Conservation (phyloP, 2,113 vertebrate genomes). For the Terrapene triunguis region DNA sequence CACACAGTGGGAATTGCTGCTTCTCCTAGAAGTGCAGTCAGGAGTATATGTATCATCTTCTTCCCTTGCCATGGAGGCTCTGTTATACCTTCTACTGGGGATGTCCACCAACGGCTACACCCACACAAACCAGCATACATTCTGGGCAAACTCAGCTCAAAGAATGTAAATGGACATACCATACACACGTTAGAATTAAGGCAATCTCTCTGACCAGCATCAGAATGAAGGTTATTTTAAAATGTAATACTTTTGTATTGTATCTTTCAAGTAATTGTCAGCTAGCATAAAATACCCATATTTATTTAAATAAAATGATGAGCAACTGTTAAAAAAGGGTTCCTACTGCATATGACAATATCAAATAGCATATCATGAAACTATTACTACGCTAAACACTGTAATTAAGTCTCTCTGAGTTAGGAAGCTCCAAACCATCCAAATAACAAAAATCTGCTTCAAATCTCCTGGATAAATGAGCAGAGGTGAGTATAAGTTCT, state of each 20-base stretch:
- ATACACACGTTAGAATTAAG: not conserved
- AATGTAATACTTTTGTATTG: not conserved
- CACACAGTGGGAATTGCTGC: not conserved
- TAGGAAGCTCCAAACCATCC: not conserved
- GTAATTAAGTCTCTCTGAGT: slow-evolving; percentile 37
- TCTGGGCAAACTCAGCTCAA: not conserved
- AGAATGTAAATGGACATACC: not conserved
- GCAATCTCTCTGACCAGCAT: not conserved
- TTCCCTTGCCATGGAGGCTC: not conserved
- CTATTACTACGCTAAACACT: not conserved
- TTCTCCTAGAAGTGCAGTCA: not conserved
- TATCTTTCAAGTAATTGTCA: not conserved
- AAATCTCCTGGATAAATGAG: slow-evolving; percentile 13
- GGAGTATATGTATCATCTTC: not conserved
- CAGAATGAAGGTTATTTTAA: not conserved
- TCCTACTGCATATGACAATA: not conserved
- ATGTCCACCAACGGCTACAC: not conserved
- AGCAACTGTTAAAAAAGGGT: not conserved
- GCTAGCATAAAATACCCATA: not conserved
- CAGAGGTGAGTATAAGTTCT: not conserved
- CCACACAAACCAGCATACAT: not conserved
- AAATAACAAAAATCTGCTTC: slow-evolving; percentile 5
- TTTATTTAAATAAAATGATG: slow-evolving; percentile 48
- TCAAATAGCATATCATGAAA: not conserved
- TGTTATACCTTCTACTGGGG: not conserved